These are phyloP conservation scores for Centrocercus urophasianus DNA, from an alignment of 2,113 vertebrate species.

Conservation along the genomic window DNA sequence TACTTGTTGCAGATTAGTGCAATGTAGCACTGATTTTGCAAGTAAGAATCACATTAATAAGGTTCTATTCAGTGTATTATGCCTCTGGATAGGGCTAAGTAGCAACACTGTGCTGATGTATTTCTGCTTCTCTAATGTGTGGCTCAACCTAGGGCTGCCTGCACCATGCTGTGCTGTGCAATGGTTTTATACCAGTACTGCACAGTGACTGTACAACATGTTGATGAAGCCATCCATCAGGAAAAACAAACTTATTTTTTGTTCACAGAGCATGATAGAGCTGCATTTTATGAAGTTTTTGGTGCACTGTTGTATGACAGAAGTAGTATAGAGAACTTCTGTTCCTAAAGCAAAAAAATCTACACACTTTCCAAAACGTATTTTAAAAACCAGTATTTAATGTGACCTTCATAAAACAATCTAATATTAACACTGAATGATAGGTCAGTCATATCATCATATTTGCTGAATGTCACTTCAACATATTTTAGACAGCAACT, in stretches of 20 bases:
- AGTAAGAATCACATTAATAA: background rate
- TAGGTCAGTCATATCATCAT: background rate
- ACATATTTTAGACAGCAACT: background rate
- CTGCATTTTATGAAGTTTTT: background rate
- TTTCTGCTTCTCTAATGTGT: too few species aligned
- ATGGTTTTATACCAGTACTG: background rate
- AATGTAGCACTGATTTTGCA: background rate
- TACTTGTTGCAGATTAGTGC: background rate
- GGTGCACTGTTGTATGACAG: background rate
- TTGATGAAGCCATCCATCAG: background rate
- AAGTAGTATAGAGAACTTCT: background rate
- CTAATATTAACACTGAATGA: background rate
- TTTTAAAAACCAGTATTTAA: background rate
- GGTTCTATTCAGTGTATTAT: background rate
- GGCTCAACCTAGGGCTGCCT: background rate
- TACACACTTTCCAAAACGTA: background rate
- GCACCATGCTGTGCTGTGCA: background rate
- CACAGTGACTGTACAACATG: background rate
- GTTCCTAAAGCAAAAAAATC: background rate
- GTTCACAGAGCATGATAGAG: background rate
- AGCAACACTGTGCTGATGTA: background rate
- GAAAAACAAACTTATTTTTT: background rate
- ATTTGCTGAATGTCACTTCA: conserved; percentile 8
- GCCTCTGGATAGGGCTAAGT: background rate
- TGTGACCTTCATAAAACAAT: background rate